These are phyloP conservation scores for Dicyrtoma fusca DNA, from an alignment of 2,888 invertebrate species.

Conservation along the genomic window DNA sequence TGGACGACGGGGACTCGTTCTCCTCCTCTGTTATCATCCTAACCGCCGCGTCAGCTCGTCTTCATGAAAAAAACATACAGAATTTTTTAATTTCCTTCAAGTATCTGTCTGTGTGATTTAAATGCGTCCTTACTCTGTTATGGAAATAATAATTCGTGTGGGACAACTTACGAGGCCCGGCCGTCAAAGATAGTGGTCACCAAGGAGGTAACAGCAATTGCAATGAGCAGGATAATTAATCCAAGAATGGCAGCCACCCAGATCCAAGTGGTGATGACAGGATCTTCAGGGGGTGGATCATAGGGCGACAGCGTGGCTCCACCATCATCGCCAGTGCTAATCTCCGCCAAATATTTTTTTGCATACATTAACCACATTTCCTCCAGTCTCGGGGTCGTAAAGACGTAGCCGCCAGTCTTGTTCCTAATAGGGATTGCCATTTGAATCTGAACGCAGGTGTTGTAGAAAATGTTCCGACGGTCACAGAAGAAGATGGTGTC, in stretches of 20 bases:
- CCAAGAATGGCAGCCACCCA: constrained; percentile 31
- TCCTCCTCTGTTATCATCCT: too few relatives aligned
- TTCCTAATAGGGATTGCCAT: constrained; percentile 27
- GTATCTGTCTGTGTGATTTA: too few relatives aligned
- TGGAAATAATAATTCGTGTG: too few relatives aligned
- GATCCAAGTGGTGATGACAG: constrained; percentile 7
- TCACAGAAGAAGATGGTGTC: constrained; percentile 29
- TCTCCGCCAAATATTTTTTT: not conserved
- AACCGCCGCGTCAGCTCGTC: too few relatives aligned
- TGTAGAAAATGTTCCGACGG: not conserved
- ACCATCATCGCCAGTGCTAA: not conserved
- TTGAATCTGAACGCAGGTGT: constrained; percentile 15
- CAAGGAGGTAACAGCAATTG: not conserved
- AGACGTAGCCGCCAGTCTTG: not conserved
- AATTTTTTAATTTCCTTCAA: too few relatives aligned
- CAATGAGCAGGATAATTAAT: not conserved
- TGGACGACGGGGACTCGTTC: too few relatives aligned
- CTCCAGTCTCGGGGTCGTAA: not conserved
- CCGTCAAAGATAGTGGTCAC: too few relatives aligned
- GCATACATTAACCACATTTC: constrained; percentile 17
- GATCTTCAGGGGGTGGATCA: not conserved
- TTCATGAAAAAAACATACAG: too few relatives aligned
- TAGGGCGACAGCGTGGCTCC: not conserved
- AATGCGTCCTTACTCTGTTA: too few relatives aligned
- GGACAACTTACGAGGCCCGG: too few relatives aligned